Evolutionary conservation across 2,113 vertebrate genomes (phyloP), one percentile per base, ranked within the genome.

Genomic region (Falco punctatus): DNA sequence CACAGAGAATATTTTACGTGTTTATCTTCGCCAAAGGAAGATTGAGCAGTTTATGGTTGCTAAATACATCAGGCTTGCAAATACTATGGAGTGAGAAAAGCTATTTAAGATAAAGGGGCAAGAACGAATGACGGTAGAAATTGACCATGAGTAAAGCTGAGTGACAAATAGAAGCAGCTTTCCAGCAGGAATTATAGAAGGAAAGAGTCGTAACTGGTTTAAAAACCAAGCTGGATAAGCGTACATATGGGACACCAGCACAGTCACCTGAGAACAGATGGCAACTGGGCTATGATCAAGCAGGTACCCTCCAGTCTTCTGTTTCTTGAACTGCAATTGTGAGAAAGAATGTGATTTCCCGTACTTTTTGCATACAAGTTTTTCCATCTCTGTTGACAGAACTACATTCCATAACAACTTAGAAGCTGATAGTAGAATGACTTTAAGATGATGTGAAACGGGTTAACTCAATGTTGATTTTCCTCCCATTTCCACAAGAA

Each of bases 391-490:
- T 30, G 40, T 19, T 49, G 51, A 32, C 28, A 11, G 0, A 28
- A 13, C 42, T 40, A 40, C 26, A 57, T 15, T 26, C 70, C 46
- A 1, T 26, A 78, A 24, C 19, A 77, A 8, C n/a, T 10, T 11
- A 26, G 20, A 12, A 38, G 38, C n/a, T 26, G 80, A 52, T 3
- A 12, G 65, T 1, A 72, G 38, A 38, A 61, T 1, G 48, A 10
- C 18, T 52, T 10, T 7, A 10, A 62, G 86, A 78, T 7, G 0
- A 33, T 3, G 5, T 8, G 8, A n/a, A 51, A 35, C 0, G 16
- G 44, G 21, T 55, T 70, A 8, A 48, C 5, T 11, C 40, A 38
- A 38, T 1, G 1, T 0, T 14, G 70, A 15, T 69, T 66, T 54
- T 49, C 62, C 44, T 48, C 48, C 44, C 24, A 1, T 42, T n/a